phyloP scores from a whole-genome alignment of 2,797 vertebrate genomes.

The Manis javanica region DNA sequence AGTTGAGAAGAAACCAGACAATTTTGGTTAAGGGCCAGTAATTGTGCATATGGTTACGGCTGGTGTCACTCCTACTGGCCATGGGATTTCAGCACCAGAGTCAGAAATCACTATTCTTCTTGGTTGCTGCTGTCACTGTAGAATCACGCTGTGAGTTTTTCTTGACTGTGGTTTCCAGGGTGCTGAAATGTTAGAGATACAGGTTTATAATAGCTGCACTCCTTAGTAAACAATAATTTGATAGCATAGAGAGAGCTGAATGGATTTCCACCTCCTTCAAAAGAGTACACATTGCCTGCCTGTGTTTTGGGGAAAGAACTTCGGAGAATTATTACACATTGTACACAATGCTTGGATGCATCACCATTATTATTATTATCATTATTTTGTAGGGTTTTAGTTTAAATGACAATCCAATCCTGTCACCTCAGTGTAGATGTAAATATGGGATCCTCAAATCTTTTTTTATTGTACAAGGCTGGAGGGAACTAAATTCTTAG shows the following conservation, averaged over 20 bases:
- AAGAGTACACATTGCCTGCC: not conserved
- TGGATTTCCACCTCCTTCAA: not conserved
- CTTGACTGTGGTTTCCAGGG: not conserved
- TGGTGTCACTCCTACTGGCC: not conserved
- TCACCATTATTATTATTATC: not conserved
- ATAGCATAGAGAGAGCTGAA: not conserved
- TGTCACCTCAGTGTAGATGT: conserved; percentile 16
- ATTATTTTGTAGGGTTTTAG: conserved; percentile 57
- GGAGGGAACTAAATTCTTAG: conserved; percentile 44
- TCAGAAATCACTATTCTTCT: not conserved
- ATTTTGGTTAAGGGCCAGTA: not conserved
- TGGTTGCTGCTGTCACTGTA: not conserved
- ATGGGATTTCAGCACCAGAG: not conserved
- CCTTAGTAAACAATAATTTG: not conserved
- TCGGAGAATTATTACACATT: not conserved
- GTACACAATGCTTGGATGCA: not conserved
- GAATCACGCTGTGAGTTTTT: not conserved
- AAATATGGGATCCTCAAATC: conserved; percentile 53
- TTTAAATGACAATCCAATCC: conserved; percentile 68
- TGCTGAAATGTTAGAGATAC: not conserved
- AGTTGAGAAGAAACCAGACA: not conserved
- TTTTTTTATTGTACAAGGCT: conserved; percentile 21
- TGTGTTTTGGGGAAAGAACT: not conserved
- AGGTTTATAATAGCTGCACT: not conserved
- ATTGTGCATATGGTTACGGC: not conserved